phyloP scores from a whole-genome alignment of 2,797 vertebrate genomes.

The Phylloscopus collybita region DNA sequence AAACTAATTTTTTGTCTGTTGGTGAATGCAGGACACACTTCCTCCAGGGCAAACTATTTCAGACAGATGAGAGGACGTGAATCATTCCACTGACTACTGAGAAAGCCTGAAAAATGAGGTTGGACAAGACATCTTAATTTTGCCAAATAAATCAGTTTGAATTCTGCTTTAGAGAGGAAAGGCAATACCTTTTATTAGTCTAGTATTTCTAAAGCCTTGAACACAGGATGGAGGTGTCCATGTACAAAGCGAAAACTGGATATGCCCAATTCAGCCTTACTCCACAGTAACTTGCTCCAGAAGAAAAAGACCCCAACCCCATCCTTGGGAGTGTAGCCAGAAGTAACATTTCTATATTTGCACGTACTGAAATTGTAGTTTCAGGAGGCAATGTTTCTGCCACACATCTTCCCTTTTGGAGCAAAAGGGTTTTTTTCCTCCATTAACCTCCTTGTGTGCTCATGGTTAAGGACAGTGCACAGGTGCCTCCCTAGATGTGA shows the following conservation, averaged over 20 bases:
- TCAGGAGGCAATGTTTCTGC: neutral
- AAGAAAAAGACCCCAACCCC: neutral
- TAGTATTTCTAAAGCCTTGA: neutral
- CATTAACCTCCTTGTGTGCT: neutral
- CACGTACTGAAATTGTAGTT: neutral
- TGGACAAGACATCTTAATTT: neutral
- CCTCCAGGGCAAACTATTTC: neutral
- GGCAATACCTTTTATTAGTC: neutral
- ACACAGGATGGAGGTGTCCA: neutral
- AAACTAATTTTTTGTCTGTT: neutral
- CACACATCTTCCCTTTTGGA: neutral
- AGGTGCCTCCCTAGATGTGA: neutral
- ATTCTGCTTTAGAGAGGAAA: neutral
- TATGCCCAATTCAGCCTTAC: neutral
- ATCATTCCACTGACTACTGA: neutral
- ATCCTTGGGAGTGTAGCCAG: neutral
- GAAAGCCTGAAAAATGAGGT: neutral
- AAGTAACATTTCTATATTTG: neutral
- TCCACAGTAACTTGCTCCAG: neutral
- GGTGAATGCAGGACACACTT: neutral
- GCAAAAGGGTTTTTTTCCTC: fast-evolving
- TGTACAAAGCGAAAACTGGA: neutral
- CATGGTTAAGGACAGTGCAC: neutral
- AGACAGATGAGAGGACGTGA: neutral
- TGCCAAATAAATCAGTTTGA: neutral